Percentiles rank a stretch among this genome's conserved stretches.
phyloP scores from a whole-genome alignment of 2,797 vertebrate genomes.

The Centroberyx gerrardi region DNA sequence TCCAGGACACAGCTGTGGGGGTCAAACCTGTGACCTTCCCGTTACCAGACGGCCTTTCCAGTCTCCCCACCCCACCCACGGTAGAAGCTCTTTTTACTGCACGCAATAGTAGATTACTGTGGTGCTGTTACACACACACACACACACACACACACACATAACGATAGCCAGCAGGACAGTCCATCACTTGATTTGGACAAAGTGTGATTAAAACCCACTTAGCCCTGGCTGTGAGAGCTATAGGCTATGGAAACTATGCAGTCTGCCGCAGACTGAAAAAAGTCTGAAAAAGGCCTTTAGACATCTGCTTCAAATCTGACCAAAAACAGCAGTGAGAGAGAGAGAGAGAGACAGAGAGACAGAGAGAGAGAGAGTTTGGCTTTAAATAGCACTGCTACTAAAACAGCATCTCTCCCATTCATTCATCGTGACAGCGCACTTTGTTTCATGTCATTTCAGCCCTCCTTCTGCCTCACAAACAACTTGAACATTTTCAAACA shows the following conservation, averaged over 20 bases:
- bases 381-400: constrained; percentile 26
- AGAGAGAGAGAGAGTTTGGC: not conserved
- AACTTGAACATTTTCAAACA: constrained; percentile 36
- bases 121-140: not conserved
- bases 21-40: no score
- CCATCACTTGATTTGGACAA: constrained; percentile 79
- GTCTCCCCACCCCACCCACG: no score
- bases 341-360: not conserved
- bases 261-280: constrained; percentile 41
- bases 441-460: constrained; percentile 39
- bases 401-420: constrained; percentile 26
- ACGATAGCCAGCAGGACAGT: constrained; percentile 54
- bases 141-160: constrained; percentile 24
- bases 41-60: no score
- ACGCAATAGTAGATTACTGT: no score
- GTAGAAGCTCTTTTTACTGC: no score
- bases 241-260: constrained; percentile 76
- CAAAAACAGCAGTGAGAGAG: constrained; percentile 40
- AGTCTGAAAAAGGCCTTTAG: constrained; percentile 47
- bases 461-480: constrained; percentile 26
- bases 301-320: constrained; percentile 81
- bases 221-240: constrained; percentile 64
- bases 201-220: constrained; percentile 84
- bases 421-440: constrained; percentile 25
- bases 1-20: no score